Conservation (phyloP, 2,888 invertebrate species). For the Diabrotica balteata region DNA sequence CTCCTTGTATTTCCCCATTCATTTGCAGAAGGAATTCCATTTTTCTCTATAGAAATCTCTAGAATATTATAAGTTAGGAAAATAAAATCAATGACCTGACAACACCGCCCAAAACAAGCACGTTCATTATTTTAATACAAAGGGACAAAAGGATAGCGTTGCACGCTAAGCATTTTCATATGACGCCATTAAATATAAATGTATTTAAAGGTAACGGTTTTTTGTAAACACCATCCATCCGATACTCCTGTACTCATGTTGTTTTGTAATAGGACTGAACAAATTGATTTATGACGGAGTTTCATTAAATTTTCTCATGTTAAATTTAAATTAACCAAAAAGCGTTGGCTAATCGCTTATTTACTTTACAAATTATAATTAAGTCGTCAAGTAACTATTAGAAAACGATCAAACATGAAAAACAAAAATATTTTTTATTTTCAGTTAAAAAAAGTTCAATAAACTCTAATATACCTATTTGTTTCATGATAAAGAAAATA, state of each 20-base stretch:
- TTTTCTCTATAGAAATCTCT: neutral
- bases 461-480: no score
- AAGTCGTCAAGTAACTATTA: no score
- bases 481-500: no score
- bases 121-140: neutral
- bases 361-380: no score
- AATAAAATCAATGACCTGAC: neutral
- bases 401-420: no score
- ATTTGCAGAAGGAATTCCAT: neutral
- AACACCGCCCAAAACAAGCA: neutral
- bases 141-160: neutral
- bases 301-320: no score
- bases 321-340: no score
- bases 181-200: neutral
- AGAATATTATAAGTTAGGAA: neutral
- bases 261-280: neutral
- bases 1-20: no score
- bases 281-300: no score
- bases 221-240: slow-evolving; percentile 2
- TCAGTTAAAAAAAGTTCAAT: no score
- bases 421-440: no score
- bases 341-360: no score
- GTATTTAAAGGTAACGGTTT: neutral
- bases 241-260: neutral
- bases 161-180: neutral